phyloP scores from a whole-genome alignment of 2,888 invertebrate genomes.

The Pediacus dermestoides region DNA sequence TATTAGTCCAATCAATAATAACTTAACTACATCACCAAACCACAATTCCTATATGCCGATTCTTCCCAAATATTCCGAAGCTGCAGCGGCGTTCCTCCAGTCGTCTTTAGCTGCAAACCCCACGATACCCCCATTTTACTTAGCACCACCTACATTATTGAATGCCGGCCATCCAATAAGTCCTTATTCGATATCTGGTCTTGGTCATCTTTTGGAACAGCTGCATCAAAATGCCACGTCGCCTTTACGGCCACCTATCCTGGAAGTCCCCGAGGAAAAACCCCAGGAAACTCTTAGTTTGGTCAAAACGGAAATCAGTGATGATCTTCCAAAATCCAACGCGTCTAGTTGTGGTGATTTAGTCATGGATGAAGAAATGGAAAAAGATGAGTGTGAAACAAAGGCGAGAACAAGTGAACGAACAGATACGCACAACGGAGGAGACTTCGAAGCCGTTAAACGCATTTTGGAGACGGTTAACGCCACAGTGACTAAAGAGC shows the following conservation, averaged over 20 bases:
- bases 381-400: constrained; percentile 43
- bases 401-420: constrained; percentile 32
- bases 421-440: constrained; percentile 48
- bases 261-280: not conserved
- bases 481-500: constrained; percentile 70
- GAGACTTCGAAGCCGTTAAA: constrained; percentile 63
- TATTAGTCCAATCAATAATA: constrained; percentile 48
- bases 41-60: constrained; percentile 70
- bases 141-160: constrained; percentile 56
- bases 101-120: constrained; percentile 53
- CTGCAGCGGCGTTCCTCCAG: constrained; percentile 59
- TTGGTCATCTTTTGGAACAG: constrained; percentile 66
- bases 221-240: constrained; percentile 52
- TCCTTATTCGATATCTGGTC: constrained; percentile 56
- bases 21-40: constrained; percentile 50
- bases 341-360: constrained; percentile 54
- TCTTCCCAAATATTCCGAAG: constrained; percentile 66
- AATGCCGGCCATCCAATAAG: constrained; percentile 41
- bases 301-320: constrained; percentile 40
- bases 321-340: constrained; percentile 50
- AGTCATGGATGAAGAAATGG: constrained; percentile 67
- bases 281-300: constrained; percentile 41
- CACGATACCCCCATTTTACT: constrained; percentile 61
- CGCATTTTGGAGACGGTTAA: constrained; percentile 72
- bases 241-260: constrained; percentile 10